Conservation (phyloP, 2,888 invertebrate species). For the Cyclophora punctaria region DNA sequence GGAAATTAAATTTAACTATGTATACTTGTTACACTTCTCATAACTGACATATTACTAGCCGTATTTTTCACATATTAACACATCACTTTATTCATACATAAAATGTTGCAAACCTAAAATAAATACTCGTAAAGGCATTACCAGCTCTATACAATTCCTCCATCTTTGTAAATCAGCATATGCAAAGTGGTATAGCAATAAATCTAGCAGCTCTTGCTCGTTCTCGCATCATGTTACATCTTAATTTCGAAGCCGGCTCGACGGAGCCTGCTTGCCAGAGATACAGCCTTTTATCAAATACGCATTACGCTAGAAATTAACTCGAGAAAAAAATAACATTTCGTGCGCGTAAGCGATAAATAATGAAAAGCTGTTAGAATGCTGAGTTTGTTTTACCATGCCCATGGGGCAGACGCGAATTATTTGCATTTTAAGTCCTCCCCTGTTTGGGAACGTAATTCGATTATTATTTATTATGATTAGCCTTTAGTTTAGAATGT, state of each 20-base stretch:
- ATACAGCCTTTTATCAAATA: conserved; percentile 74
- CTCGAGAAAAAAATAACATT: conserved; percentile 56
- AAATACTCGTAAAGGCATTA: conserved; percentile 6
- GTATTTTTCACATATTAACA: too few relatives aligned
- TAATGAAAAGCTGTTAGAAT: conserved; percentile 67
- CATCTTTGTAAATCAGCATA: conserved; percentile 77
- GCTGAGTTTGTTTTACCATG: conserved; percentile 66
- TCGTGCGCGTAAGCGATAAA: conserved; percentile 64
- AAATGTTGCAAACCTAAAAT: too few relatives aligned
- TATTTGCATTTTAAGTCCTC: conserved; percentile 65
- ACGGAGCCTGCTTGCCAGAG: conserved; percentile 69
- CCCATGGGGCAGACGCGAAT: conserved; percentile 61
- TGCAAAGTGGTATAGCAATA: conserved; percentile 77
- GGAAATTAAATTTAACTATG: too few relatives aligned
- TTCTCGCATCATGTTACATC: conserved; percentile 78
- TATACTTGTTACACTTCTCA: conserved; percentile 19
- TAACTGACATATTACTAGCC: too few relatives aligned
- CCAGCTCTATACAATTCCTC: conserved; percentile 40
- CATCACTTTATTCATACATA: too few relatives aligned
- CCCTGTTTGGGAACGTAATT: conserved; percentile 55
- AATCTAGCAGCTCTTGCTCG: conserved; percentile 76
- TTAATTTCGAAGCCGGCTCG: conserved; percentile 75
- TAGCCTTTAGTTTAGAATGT: conserved; percentile 8
- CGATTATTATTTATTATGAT: conserved; percentile 38
- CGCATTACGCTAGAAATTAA: conserved; percentile 72